These are phyloP conservation scores for Catalaphyllia jardinei DNA, from an alignment of 64 coral and sea anemone genomes.

Conservation along the genomic window DNA sequence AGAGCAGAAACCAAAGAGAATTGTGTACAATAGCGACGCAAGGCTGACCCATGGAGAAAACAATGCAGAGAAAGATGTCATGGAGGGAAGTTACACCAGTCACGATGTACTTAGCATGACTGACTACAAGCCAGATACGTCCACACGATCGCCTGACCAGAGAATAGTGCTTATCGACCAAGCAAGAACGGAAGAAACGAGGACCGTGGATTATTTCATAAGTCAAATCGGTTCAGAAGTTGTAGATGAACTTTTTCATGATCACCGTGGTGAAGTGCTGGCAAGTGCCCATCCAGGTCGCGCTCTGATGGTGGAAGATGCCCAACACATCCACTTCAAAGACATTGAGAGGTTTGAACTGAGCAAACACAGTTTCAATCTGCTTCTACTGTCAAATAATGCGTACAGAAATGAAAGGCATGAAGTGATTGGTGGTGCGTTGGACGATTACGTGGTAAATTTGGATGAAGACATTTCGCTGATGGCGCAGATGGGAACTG, in stretches of 20 bases:
- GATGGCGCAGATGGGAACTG: conserved; percentile 1
- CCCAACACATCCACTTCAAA: conserved; percentile 9
- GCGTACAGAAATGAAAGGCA: not conserved
- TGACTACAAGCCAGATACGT: not conserved
- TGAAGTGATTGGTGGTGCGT: conserved; percentile 21
- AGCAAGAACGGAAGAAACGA: not conserved
- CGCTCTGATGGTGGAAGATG: not conserved
- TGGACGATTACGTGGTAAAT: conserved; percentile 17
- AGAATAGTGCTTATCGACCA: conserved; percentile 9
- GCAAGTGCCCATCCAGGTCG: not conserved
- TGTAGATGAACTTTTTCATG: too few relatives aligned
- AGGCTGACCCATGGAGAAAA: not conserved
- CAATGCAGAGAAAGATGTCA: conserved; percentile 4
- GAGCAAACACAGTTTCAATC: conserved; percentile 22
- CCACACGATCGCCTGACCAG: not conserved
- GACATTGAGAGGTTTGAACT: conserved; percentile 28
- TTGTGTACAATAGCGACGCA: conserved; percentile 6
- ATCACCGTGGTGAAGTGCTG: not conserved
- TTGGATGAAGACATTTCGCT: not conserved
- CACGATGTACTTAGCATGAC: conserved; percentile 28
- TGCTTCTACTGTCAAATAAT: not conserved
- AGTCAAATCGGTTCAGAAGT: not conserved
- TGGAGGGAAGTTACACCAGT: not conserved
- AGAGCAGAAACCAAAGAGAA: conserved; percentile 26
- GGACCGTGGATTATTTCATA: not conserved